Evolutionary conservation across 2,113 vertebrate species (phyloP), one percentile per base, ranked within the genome.

Genomic region (human): DNA sequence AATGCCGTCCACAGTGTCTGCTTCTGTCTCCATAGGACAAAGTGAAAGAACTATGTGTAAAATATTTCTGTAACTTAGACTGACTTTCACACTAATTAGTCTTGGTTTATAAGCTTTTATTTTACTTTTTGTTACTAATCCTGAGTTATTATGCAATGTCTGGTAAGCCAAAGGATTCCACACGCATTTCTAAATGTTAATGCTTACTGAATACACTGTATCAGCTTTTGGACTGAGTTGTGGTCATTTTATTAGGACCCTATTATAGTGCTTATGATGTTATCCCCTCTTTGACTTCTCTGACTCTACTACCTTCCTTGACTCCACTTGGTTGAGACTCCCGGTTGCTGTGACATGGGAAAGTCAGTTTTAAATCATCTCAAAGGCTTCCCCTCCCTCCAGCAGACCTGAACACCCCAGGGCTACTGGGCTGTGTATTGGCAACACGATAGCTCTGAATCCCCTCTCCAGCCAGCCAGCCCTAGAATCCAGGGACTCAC

Each of bases 81-180:
- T 61, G 75, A 82, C 89, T 84, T 95, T 94, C 84, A 90, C 50
- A 38, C 70, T 64, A 61, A 79, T 96, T 90, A 92, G 48, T 70
- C 57, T 90, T 43, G 66, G 90, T 93, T 86, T 92, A 92, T 93
- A 72, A 25, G 75, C 59, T 83, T 78, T 96, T 90, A 50, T 95
- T 94, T 93, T 83, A 30, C n/a, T 83, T 97, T 64, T 97, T 64
- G 66, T 78, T 57, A 18, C 13, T 55, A 35, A 93, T 45, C 57
- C 64, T 73, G 35, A 57, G 22, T 81, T 50, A 55, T 93, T 80
- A 32, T 68, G 43, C 59, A 23, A 12, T 64, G 7, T 83, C 84
- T 66, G 50, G 76, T 8, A 66, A 80, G 25, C 55, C n/a, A 27
- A 16, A 84, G 40, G 18, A 66, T n/a, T 79, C 57, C 10, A 14